Evolutionary conservation across 2,888 invertebrate genomes (phyloP).

Genomic region (Cryptocephalus primarius): DNA sequence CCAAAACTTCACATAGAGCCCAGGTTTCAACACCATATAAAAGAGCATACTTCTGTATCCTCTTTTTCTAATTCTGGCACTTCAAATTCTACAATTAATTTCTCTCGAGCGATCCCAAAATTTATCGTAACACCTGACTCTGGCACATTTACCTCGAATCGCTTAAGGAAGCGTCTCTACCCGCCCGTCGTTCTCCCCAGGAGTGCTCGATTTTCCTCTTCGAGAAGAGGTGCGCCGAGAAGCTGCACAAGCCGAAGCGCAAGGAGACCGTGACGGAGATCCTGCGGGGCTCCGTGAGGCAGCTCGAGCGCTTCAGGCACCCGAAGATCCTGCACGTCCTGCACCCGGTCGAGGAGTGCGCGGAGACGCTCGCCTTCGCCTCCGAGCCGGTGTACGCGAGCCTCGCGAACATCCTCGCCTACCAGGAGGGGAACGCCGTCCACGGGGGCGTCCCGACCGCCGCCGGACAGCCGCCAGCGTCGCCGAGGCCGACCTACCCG

Average conservation of each 20-base stretch:
- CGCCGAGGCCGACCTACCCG: constrained; percentile 49
- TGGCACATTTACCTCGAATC: no score
- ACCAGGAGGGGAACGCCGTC: constrained; percentile 52
- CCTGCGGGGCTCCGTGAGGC: constrained; percentile 65
- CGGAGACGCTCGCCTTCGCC: constrained; percentile 88
- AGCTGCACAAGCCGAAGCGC: constrained; percentile 81
- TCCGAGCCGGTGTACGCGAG: constrained; percentile 84
- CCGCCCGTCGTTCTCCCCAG: constrained; percentile 41
- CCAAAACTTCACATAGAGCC: no score
- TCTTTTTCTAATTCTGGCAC: no score
- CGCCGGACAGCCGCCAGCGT: constrained; percentile 36
- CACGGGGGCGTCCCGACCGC: constrained; percentile 33
- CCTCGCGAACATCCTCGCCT: constrained; percentile 79
- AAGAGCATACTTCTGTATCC: no score
- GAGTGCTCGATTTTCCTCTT: constrained; percentile 90
- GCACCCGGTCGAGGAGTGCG: constrained; percentile 69
- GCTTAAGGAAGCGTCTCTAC: no score
- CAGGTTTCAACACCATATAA: no score
- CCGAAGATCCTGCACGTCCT: constrained; percentile 65
- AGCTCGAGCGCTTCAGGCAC: constrained; percentile 73
- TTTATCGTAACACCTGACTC: no score
- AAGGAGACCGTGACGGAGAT: constrained; percentile 89
- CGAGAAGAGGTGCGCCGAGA: constrained; percentile 86
- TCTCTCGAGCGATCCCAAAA: no score
- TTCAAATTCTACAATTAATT: no score